phyloP scores from a whole-genome alignment of 35 echinoderm and acorn worm species.

The Ophioderma brevispina region DNA sequence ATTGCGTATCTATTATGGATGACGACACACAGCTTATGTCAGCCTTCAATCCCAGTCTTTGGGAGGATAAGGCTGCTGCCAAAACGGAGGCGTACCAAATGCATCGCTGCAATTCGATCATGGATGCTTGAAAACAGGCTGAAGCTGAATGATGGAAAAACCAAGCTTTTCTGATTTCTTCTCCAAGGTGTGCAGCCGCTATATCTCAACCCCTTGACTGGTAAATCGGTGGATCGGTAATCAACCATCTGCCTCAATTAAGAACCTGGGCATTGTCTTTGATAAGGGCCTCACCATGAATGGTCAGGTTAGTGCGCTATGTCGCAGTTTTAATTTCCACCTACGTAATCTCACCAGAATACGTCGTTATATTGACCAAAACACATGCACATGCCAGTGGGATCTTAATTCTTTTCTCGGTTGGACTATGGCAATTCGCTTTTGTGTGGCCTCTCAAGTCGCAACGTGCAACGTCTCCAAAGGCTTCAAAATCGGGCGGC shows the following conservation, averaged over 20 bases:
- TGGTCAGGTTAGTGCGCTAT: no score
- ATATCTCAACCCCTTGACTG: neutral
- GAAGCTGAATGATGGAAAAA: slow-evolving; percentile 7
- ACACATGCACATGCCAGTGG: neutral
- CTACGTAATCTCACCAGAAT: neutral
- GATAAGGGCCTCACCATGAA: no score
- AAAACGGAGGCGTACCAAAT: neutral
- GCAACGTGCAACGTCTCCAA: neutral
- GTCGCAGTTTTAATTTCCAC: slow-evolving; percentile 2
- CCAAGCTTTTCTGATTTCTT: slow-evolving; percentile 25
- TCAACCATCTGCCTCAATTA: neutral
- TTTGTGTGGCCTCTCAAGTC: neutral
- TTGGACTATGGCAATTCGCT: neutral
- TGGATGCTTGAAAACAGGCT: slow-evolving; percentile 19
- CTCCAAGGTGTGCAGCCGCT: neutral
- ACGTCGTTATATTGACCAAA: neutral
- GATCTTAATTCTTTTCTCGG: neutral
- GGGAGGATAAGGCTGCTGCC: slow-evolving; percentile 2
- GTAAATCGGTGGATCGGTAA: slow-evolving; percentile 8
- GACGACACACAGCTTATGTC: neutral
- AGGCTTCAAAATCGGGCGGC: slow-evolving; percentile 40
- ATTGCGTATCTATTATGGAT: neutral
- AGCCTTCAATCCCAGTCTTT: neutral
- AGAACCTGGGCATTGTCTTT: no score
- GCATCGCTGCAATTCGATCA: slow-evolving; percentile 19